Percentiles rank a stretch among this genome's conserved stretches.
Evolutionary conservation across 2,113 vertebrate species (phyloP).

Genomic region (Porphyrio hochstetteri): DNA sequence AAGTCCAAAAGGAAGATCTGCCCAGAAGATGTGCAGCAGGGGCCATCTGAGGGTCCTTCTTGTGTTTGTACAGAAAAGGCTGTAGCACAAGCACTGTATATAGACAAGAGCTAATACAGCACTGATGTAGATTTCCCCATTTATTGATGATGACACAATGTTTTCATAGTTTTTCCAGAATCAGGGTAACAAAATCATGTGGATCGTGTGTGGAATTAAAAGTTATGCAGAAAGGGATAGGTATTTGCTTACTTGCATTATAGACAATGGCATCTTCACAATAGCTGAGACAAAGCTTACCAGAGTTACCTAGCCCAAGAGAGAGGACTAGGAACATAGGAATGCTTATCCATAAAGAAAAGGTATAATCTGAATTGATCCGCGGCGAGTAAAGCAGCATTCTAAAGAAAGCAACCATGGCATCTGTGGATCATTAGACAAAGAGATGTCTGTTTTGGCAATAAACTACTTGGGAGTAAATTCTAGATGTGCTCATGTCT

Average conservation of each 20-base stretch:
- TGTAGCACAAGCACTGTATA: background rate
- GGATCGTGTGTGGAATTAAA: background rate
- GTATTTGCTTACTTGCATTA: background rate
- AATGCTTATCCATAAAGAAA: background rate
- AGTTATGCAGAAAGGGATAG: background rate
- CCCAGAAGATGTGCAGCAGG: background rate
- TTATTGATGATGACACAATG: background rate
- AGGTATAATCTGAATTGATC: background rate
- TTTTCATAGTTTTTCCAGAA: background rate
- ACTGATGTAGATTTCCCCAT: background rate
- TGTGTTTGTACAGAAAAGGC: background rate
- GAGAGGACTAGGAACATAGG: background rate
- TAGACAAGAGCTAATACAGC: no score
- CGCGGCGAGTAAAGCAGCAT: background rate
- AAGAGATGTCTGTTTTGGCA: background rate
- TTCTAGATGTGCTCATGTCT: background rate
- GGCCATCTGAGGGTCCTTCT: background rate
- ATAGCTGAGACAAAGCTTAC: background rate
- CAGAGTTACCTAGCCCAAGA: background rate
- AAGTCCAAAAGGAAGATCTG: background rate
- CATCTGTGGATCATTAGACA: background rate
- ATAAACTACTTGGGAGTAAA: background rate
- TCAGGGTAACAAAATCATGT: background rate
- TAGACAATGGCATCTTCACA: background rate
- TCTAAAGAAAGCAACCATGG: background rate